Percentiles rank a stretch among this genome's conserved stretches.
phyloP scores from a whole-genome alignment of 92 coral and sea anemone species.

The Paragorgia papillata region DNA sequence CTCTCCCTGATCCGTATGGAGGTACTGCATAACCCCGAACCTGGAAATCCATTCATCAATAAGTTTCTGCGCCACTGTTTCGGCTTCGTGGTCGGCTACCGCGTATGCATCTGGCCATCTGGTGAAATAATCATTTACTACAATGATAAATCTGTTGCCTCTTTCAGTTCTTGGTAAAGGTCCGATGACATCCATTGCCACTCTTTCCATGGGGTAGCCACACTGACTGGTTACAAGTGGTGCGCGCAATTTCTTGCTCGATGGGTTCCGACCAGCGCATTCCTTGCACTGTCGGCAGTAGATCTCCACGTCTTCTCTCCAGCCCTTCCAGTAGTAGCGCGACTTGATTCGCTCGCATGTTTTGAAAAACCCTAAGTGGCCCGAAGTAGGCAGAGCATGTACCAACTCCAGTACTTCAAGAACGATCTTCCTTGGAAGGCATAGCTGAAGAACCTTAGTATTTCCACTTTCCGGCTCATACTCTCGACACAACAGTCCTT shows the following conservation, averaged over 20 bases:
- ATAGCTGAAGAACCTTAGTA: conserved; percentile 16
- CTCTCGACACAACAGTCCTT: conserved; percentile 48
- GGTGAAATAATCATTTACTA: conserved; percentile 3
- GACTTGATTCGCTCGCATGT: conserved; percentile 41
- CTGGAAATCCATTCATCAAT: conserved; percentile 43
- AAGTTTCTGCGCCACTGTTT: conserved; percentile 30
- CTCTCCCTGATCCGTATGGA: conserved; percentile 21
- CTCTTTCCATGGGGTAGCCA: conserved; percentile 53
- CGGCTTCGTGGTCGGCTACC: conserved; percentile 27
- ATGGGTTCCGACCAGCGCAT: conserved; percentile 30
- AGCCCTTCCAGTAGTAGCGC: conserved; percentile 46
- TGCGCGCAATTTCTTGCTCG: conserved; percentile 26
- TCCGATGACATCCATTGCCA: conserved; percentile 45
- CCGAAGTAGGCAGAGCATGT: conserved; percentile 39
- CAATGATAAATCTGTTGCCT: conserved; percentile 13
- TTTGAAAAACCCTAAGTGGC: conserved; percentile 25
- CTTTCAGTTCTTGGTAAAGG: conserved; percentile 37
- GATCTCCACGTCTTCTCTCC: conserved; percentile 40
- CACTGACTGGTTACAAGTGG: conserved; percentile 34
- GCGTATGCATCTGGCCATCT: conserved; percentile 11
- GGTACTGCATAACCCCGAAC: conserved; percentile 10
- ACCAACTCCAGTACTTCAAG: conserved; percentile 5
- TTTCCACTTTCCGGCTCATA: conserved; percentile 9
- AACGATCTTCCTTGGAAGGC: conserved; percentile 31
- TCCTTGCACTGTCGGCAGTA: conserved; percentile 43